These are phyloP conservation scores for Scaeva pyrastri DNA, from an alignment of 2,888 invertebrate species.

Conservation along the genomic window DNA sequence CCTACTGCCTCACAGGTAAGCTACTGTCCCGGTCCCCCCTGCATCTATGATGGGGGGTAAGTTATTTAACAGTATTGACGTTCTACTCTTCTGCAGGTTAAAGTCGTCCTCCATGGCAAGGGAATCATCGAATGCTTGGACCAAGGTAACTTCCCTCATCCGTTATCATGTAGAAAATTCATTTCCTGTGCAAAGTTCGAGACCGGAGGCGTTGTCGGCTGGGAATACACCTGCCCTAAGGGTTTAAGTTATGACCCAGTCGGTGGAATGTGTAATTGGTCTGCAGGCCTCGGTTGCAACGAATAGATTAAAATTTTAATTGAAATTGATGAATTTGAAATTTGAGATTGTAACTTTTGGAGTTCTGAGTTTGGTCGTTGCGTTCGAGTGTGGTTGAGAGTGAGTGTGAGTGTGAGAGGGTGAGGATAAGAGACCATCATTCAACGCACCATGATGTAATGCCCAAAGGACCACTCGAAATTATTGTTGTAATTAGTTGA, in stretches of 20 bases:
- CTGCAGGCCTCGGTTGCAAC: conserved; percentile 91
- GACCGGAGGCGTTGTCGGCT: conserved; percentile 90
- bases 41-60: neutral
- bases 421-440: neutral
- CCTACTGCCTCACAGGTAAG: conserved; percentile 84
- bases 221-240: conserved; percentile 95
- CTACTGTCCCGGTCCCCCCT: neutral
- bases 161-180: conserved; percentile 94
- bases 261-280: conserved; percentile 96
- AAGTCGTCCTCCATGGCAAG: conserved; percentile 87
- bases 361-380: too few species aligned
- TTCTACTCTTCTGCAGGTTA: conserved; percentile 78
- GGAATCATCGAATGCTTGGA: conserved; percentile 93
- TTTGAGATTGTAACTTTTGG: conserved; percentile 47
- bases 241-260: conserved; percentile 94
- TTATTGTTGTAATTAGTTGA: conserved; percentile 71
- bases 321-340: conserved; percentile 51
- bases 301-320: conserved; percentile 83
- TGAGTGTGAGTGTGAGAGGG: too few species aligned
- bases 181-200: conserved; percentile 95
- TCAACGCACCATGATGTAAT: neutral
- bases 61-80: conserved; percentile 6
- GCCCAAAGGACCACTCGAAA: conserved; percentile 30
- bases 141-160: conserved; percentile 96
- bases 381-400: neutral